Percentiles rank a stretch among this genome's conserved stretches.
These are phyloP conservation scores for Drosophila sechellia DNA, from an alignment of 1,140 invertebrate species.

Conservation along the genomic window DNA sequence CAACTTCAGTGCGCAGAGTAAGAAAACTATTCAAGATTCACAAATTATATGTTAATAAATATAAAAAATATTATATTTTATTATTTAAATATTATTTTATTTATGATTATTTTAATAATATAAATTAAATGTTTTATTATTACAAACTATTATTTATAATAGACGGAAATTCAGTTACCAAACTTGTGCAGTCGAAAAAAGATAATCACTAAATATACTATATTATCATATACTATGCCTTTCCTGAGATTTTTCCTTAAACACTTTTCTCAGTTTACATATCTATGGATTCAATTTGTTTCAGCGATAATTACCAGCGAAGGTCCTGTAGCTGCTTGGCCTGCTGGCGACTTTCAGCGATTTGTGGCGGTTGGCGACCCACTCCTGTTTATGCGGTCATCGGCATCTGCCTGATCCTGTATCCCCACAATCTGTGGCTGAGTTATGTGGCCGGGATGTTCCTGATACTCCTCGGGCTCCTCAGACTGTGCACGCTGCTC, in stretches of 20 bases:
- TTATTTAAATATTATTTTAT: too few relatives aligned
- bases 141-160: too few relatives aligned
- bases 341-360: constrained; percentile 60
- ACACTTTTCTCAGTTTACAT: background rate
- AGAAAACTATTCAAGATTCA: background rate
- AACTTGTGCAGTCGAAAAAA: too few relatives aligned
- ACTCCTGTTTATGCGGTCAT: constrained; percentile 71
- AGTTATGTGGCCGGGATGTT: constrained; percentile 81
- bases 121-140: too few relatives aligned
- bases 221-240: too few relatives aligned
- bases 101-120: too few relatives aligned
- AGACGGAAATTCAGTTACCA: too few relatives aligned
- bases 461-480: constrained; percentile 65
- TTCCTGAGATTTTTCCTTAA: too few relatives aligned
- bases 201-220: too few relatives aligned
- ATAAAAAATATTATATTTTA: too few relatives aligned
- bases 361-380: constrained; percentile 72
- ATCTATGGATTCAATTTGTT: constrained; percentile 35
- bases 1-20: constrained; percentile 72
- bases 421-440: constrained; percentile 82
- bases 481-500: constrained; percentile 70
- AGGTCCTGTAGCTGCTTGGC: constrained; percentile 48
- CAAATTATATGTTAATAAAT: too few relatives aligned
- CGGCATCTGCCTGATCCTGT: constrained; percentile 70
- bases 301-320: constrained; percentile 67